Base-by-base conservation (phyloP, 2,797 vertebrate species). In the Spatula versicolor region DNA sequence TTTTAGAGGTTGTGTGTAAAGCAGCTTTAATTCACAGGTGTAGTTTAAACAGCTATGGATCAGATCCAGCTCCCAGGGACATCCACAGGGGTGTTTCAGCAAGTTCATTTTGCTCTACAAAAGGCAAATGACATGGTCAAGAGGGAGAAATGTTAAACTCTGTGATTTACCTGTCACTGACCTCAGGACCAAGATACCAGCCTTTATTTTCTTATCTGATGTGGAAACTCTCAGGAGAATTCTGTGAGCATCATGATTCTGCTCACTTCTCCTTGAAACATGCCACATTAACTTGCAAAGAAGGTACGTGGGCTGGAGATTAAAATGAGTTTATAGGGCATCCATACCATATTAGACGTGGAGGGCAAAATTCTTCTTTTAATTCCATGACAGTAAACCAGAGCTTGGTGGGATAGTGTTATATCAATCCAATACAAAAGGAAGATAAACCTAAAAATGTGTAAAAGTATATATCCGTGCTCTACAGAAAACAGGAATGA, bases 231-330 rank as follows among this genome's bases (percentile, higher is more conserved):
- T 91, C 94, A 37, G 66, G 92, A 87, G 92, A 68, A 78, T 95
- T 58, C 48, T 75, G 23, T 83, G 79, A 85, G 89, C 37, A 80
- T 88, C 60, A 46, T 75, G 54, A 93, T 89, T 95, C 68, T 0
- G 0, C 95, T 87, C 94, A 81, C 64, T 91, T 92, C 91, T 90
- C 93, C 83, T 95, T 95, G 94, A 93, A 96, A 93, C 82, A 83
- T 52, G 72, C 20, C 84, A 91, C 82, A 93, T 95, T 95, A 96
- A 93, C 86, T 96, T 96, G 90, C 90, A 94, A 93, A 93, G 66
- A 66, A 95, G 64, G 64, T 83, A 95, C 26, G 54, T 92, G 93
- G 64, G 14, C 64, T 95, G 90, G 64, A 94, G 86, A 85, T 89
- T 89, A 94, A 95, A 93, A 93, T 58, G 54, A 68, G 16, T 89